A percentile compares a stretch with the other conserved stretches of the same genome.
Conservation (phyloP, 2,113 vertebrate species). For the Phainopepla nitens region DNA sequence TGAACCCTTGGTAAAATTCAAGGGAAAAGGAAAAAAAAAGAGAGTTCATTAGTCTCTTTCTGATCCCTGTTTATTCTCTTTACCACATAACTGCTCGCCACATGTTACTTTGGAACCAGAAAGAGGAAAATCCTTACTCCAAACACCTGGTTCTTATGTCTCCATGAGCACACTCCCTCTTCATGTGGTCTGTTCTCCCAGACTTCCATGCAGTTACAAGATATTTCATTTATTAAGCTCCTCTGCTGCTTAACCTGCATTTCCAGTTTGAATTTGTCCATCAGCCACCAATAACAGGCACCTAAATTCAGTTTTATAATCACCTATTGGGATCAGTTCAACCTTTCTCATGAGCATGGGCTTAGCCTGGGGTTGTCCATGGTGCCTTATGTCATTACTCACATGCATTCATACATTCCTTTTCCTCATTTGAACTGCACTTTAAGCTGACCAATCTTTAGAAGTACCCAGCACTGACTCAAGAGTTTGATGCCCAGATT, state of each 20-base stretch:
- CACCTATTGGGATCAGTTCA: not conserved
- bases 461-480: not conserved
- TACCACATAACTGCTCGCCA: not conserved
- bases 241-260: not conserved
- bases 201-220: not conserved
- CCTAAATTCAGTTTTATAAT: not conserved
- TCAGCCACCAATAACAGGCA: not conserved
- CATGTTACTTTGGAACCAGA: not conserved
- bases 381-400: not conserved
- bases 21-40: not conserved
- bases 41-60: not conserved
- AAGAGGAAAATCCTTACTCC: not conserved
- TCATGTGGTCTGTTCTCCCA: not conserved
- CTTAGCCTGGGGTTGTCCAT: not conserved
- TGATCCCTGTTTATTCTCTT: not conserved
- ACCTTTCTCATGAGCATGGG: fast-evolving
- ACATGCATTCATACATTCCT: not conserved
- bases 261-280: not conserved
- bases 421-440: not conserved
- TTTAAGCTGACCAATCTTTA: not conserved
- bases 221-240: not conserved
- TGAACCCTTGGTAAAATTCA: not conserved
- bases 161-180: not conserved
- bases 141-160: not conserved
- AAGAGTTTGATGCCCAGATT: not conserved